A percentile compares a stretch with the other conserved stretches of the same genome.
Conservation (phyloP, 2,797 vertebrate species). For the Microcaecilia unicolor region DNA sequence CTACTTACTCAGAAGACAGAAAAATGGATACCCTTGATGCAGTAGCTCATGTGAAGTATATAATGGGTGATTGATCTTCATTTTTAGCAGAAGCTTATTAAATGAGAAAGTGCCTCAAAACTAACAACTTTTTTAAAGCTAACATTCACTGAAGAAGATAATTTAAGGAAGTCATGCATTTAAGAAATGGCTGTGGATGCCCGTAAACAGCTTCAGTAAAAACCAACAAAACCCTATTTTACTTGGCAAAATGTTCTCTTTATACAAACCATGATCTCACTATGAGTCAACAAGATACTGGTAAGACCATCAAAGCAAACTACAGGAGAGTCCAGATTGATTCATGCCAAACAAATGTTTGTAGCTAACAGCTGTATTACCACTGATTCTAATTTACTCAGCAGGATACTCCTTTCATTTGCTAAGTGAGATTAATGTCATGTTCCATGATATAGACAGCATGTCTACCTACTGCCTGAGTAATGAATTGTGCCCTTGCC, state of each 20-base stretch:
- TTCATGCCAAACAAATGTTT: conserved; percentile 57
- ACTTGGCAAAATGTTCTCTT: conserved; percentile 59
- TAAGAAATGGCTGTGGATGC: conserved; percentile 38
- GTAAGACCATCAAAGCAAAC: conserved; percentile 61
- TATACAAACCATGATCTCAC: conserved; percentile 66
- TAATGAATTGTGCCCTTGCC: conserved; percentile 7
- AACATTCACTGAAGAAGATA: conserved; percentile 28
- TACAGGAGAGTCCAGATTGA: conserved; percentile 47
- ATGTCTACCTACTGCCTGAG: conserved; percentile 11
- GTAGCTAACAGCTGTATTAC: conserved; percentile 60
- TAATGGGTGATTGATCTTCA: conserved; percentile 32
- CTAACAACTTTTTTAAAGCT: too few species aligned
- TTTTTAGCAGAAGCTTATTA: conserved; percentile 22
- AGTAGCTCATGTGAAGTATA: conserved; percentile 28
- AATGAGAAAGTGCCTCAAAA: conserved; percentile 25
- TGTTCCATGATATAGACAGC: conserved; percentile 22
- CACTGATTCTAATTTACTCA: conserved; percentile 51
- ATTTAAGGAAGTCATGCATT: conserved; percentile 38
- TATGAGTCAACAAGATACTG: conserved; percentile 64
- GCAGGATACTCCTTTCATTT: conserved; percentile 53
- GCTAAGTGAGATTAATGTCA: conserved; percentile 43
- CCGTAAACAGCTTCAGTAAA: conserved; percentile 49
- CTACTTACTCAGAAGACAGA: conserved; percentile 19
- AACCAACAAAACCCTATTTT: conserved; percentile 40
- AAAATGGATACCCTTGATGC: conserved; percentile 24